A percentile compares a stretch with the other conserved stretches of the same genome.
These are phyloP conservation scores for Callipepla squamata DNA, from an alignment of 2,113 vertebrate species.

Conservation along the genomic window DNA sequence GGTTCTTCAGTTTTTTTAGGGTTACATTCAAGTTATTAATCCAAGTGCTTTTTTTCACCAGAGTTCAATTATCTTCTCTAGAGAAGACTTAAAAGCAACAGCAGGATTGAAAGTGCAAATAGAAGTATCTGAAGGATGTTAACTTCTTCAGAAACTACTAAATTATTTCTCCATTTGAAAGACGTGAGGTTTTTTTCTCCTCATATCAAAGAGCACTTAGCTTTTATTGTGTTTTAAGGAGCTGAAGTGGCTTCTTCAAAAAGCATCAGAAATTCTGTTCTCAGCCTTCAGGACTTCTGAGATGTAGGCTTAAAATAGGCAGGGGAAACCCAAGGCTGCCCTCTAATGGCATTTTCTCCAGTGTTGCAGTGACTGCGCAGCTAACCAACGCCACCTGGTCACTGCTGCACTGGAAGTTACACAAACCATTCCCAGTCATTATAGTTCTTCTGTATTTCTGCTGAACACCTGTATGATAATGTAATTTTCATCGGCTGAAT, in stretches of 20 bases:
- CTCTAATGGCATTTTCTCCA: neutral
- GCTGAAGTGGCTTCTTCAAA: neutral
- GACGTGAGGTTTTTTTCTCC: no score
- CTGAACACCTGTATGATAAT: neutral
- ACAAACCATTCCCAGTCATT: neutral
- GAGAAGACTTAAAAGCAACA: neutral
- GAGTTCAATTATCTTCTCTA: neutral
- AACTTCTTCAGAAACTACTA: neutral
- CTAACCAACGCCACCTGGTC: neutral
- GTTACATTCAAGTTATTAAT: neutral
- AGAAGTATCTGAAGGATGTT: neutral
- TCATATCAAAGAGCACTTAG: neutral
- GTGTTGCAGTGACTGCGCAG: neutral
- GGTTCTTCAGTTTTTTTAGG: neutral
- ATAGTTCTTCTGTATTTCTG: neutral
- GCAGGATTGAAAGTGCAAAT: neutral
- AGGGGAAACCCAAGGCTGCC: neutral
- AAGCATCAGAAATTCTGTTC: neutral
- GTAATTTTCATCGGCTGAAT: neutral
- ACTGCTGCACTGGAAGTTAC: fast-evolving
- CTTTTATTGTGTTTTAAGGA: neutral
- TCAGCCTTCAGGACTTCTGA: neutral
- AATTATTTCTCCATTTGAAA: neutral
- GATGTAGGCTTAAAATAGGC: fast-evolving
- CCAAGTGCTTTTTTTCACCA: neutral